Conservation (phyloP, 2,113 vertebrate species). For the Zosterops japonicus region DNA sequence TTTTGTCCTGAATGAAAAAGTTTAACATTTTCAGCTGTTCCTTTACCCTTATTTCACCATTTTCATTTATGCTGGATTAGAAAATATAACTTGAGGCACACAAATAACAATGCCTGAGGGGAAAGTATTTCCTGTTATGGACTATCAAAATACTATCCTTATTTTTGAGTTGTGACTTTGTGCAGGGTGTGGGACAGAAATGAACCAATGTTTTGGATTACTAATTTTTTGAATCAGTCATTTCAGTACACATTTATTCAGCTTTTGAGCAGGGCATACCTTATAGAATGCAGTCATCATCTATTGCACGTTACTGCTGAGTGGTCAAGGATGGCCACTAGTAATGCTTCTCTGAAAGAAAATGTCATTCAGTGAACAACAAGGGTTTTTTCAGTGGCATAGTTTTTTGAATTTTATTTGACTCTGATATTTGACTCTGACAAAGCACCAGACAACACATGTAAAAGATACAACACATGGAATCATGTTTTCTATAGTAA, state of each 20-base stretch:
- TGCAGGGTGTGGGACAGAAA: not conserved
- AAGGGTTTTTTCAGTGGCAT: not conserved
- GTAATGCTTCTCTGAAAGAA: not conserved
- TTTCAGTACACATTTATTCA: not conserved
- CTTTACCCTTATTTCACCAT: not conserved
- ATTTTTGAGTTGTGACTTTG: not conserved
- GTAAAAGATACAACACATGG: fast-evolving
- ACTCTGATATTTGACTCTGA: not conserved
- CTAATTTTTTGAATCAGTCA: not conserved
- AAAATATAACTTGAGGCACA: not conserved
- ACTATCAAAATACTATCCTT: not conserved
- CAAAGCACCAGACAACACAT: not conserved
- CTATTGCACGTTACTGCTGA: not conserved
- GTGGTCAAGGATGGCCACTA: not conserved
- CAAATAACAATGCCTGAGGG: not conserved
- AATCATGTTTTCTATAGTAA: not conserved
- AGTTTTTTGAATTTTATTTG: not conserved
- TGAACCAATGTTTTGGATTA: not conserved
- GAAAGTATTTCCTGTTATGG: not conserved
- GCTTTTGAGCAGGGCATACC: not conserved
- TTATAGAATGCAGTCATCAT: not conserved
- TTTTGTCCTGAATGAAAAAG: not conserved
- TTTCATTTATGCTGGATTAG: not conserved
- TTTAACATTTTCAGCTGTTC: not conserved
- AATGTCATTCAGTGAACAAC: not conserved